A percentile compares a stretch with the other conserved stretches of the same genome.
Conservation (phyloP, 2,888 invertebrate species). For the Drosophila meridionalis region DNA sequence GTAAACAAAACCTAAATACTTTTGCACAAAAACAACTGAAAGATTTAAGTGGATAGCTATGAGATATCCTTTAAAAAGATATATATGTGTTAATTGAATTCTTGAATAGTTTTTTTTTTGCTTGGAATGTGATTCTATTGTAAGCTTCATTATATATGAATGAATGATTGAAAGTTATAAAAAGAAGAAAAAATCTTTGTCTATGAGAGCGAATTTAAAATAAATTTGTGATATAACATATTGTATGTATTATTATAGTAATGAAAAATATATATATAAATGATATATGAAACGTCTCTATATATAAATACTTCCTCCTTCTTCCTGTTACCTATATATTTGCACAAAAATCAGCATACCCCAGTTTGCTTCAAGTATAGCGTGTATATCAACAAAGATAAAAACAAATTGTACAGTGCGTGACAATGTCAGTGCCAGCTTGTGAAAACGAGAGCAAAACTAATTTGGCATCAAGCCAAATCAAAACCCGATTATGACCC, state of each 20-base stretch:
- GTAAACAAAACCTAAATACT: constrained; percentile 63
- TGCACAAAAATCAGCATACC: background rate
- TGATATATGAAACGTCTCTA: background rate
- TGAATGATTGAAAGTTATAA: too few species aligned
- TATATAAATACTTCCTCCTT: background rate
- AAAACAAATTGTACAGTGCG: constrained; percentile 36
- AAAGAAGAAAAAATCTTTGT: too few species aligned
- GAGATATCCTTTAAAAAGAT: background rate
- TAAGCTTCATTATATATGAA: too few species aligned
- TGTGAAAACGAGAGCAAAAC: constrained; percentile 73
- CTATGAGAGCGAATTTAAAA: too few species aligned
- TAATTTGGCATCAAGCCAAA: constrained; percentile 69
- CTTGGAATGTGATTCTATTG: too few species aligned
- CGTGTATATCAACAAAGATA: constrained; percentile 9
- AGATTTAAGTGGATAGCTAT: background rate
- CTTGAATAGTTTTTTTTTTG: too few species aligned
- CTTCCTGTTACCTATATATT: too few species aligned
- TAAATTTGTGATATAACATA: too few species aligned
- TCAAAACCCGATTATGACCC: constrained; percentile 61
- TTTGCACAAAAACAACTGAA: constrained; percentile 40
- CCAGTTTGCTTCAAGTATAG: background rate
- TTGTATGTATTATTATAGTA: too few species aligned
- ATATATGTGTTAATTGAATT: too few species aligned
- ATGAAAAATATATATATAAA: too few species aligned
- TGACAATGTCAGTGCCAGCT: constrained; percentile 75